Percentiles rank a stretch among this genome's conserved stretches.
These are phyloP conservation scores for Limenitis arthemis DNA, from an alignment of 2,888 invertebrate genomes.

Conservation along the genomic window DNA sequence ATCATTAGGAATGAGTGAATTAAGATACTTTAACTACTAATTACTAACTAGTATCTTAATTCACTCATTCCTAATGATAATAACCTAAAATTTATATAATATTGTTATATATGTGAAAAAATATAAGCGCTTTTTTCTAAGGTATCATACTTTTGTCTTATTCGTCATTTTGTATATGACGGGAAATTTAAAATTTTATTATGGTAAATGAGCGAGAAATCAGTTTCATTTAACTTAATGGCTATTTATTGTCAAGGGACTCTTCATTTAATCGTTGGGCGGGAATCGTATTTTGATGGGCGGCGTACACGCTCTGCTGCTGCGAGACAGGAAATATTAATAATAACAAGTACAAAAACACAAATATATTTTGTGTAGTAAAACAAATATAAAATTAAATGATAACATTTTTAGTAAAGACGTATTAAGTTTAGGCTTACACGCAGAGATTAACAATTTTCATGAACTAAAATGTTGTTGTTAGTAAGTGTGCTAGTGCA, in stretches of 20 bases:
- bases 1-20: too few relatives aligned
- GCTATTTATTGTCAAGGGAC: constrained; percentile 5
- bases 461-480: constrained; percentile 16
- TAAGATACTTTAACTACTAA: too few relatives aligned
- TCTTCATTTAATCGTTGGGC: neutral
- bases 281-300: constrained; percentile 2
- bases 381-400: too few relatives aligned
- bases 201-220: neutral
- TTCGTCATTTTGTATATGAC: too few relatives aligned
- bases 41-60: too few relatives aligned
- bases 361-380: too few relatives aligned
- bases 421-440: neutral
- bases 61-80: too few relatives aligned
- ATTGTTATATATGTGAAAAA: too few relatives aligned
- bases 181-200: neutral
- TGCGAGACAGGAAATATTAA: neutral
- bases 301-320: constrained; percentile 3
- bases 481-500: constrained; percentile 37
- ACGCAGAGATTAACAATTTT: constrained; percentile 20
- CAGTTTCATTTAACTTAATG: neutral
- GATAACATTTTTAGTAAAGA: too few relatives aligned
- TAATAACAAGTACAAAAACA: neutral
- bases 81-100: too few relatives aligned
- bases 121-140: too few relatives aligned
- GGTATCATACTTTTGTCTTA: too few relatives aligned